A percentile compares a stretch with the other conserved stretches of the same genome.
Evolutionary conservation across 2,888 invertebrate genomes (phyloP).

Genomic region (Melikaiella ostensackeni): DNA sequence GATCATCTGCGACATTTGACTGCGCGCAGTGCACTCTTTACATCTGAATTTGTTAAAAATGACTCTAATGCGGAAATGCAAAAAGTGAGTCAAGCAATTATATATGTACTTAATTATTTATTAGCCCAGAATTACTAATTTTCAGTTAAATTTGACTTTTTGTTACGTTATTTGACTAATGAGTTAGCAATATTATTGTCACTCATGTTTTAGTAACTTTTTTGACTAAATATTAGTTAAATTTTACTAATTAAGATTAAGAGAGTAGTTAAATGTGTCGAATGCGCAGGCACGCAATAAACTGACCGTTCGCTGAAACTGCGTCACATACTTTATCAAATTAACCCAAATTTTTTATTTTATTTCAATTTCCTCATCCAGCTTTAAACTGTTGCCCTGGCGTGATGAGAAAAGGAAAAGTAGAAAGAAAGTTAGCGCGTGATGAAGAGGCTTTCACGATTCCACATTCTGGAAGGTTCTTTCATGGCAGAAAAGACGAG

Average conservation of each 20-base stretch:
- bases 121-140: too few species aligned
- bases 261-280: not conserved
- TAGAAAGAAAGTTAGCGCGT: conserved; percentile 49
- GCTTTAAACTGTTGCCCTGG: not conserved
- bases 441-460: conserved; percentile 35
- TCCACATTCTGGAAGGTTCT: conserved; percentile 40
- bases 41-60: too few species aligned
- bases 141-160: too few species aligned
- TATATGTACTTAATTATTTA: too few species aligned
- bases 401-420: conserved; percentile 40
- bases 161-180: too few species aligned
- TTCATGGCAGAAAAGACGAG: not conserved
- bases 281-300: conserved; percentile 3
- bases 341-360: not conserved
- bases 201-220: too few species aligned
- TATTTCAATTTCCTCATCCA: not conserved
- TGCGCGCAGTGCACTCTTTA: conserved; percentile 3
- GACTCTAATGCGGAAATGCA: too few species aligned
- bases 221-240: too few species aligned
- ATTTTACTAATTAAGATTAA: too few species aligned
- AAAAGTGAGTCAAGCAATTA: too few species aligned
- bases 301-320: not conserved
- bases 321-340: not conserved
- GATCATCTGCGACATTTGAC: conserved; percentile 31
- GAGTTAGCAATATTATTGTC: too few species aligned